Evolutionary conservation across 2,113 vertebrate genomes (phyloP).

Genomic region (Phyllostomus hastatus): DNA sequence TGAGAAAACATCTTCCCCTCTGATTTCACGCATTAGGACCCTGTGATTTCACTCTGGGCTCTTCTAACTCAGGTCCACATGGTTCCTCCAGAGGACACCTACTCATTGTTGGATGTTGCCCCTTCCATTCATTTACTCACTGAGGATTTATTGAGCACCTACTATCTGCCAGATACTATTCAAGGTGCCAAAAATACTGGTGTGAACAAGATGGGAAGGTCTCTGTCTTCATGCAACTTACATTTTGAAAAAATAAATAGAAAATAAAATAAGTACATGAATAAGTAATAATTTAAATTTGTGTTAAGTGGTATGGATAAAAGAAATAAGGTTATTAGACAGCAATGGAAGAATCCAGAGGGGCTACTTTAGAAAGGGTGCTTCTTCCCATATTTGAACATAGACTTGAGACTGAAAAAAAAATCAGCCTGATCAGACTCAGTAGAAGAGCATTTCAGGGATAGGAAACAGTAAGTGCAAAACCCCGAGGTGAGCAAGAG

Average conservation of each 20-base stretch:
- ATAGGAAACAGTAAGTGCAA: background rate
- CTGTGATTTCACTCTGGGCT: background rate
- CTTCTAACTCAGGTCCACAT: background rate
- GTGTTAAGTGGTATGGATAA: background rate
- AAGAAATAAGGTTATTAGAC: background rate
- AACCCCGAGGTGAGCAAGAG: background rate
- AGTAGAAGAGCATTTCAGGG: background rate
- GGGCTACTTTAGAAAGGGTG: background rate
- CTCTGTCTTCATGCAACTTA: background rate
- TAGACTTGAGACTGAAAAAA: background rate
- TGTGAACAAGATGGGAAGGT: background rate
- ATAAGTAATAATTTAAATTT: background rate
- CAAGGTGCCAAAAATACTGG: background rate
- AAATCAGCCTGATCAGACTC: background rate
- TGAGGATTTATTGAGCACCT: background rate
- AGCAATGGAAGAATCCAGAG: background rate
- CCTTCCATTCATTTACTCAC: background rate
- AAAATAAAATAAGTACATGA: background rate
- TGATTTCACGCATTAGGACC: background rate
- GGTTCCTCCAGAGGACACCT: background rate
- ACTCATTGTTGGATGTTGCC: background rate
- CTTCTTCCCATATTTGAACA: background rate
- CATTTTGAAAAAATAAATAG: background rate
- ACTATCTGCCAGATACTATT: background rate
- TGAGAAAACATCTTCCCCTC: background rate